phyloP scores from a whole-genome alignment of 2,113 vertebrate genomes.

The Emberiza fucata region DNA sequence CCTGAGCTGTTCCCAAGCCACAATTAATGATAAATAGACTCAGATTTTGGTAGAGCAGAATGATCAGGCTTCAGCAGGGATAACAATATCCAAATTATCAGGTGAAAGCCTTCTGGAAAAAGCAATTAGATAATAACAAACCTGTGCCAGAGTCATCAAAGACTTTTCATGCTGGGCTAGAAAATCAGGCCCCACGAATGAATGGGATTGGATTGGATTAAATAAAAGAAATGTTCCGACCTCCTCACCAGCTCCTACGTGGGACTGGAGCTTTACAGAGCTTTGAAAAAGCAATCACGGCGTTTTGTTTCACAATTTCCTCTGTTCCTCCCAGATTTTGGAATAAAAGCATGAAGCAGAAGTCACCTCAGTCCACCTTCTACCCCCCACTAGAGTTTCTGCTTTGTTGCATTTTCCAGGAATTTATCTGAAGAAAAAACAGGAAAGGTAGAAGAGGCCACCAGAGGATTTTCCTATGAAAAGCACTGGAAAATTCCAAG shows the following conservation, averaged over 20 bases:
- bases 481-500: background rate
- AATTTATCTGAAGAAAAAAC: background rate
- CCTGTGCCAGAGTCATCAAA: background rate
- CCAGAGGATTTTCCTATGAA: background rate
- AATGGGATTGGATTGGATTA: conserved; percentile 3
- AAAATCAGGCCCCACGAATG: background rate
- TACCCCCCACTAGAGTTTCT: background rate
- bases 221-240: background rate
- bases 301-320: background rate
- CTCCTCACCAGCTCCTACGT: background rate
- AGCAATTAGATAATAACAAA: conserved; percentile 7
- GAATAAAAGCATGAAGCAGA: background rate
- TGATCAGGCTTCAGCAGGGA: background rate
- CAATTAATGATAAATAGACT: background rate
- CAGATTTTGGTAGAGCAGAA: background rate
- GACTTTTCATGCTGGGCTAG: background rate
- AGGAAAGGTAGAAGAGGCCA: background rate
- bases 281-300: background rate
- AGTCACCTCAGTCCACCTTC: background rate
- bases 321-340: background rate
- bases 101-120: background rate
- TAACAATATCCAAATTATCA: background rate
- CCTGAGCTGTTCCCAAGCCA: background rate
- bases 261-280: background rate
- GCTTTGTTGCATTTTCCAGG: background rate